Percentiles rank a stretch among this genome's conserved stretches.
Conservation (phyloP, 2,888 invertebrate species). For the Tridacna gigas region DNA sequence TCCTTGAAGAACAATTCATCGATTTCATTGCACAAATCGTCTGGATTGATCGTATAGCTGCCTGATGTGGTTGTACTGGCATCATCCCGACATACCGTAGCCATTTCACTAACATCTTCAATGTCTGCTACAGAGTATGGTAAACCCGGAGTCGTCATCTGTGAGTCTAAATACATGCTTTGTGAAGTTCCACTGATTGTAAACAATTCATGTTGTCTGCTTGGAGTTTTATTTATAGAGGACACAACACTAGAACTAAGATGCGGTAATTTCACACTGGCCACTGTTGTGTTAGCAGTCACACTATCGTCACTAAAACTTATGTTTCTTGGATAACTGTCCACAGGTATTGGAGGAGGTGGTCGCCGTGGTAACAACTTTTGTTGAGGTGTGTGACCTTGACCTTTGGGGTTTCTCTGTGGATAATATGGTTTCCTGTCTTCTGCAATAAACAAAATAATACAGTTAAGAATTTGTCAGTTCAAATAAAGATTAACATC, state of each 20-base stretch:
- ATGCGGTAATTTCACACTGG: conserved; percentile 44
- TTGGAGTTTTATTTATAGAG: conserved; percentile 55
- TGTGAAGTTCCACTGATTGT: conserved; percentile 58
- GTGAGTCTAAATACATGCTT: conserved; percentile 66
- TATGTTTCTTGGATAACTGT: conserved; percentile 73
- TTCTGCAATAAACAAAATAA: conserved; percentile 9
- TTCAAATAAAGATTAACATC: too few relatives aligned
- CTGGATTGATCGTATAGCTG: conserved; percentile 82
- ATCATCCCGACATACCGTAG: conserved; percentile 71
- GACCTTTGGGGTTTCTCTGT: background rate
- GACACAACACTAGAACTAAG: conserved; percentile 28
- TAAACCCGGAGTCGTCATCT: conserved; percentile 70
- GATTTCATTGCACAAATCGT: conserved; percentile 82
- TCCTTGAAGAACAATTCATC: conserved; percentile 83
- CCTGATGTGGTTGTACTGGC: conserved; percentile 81
- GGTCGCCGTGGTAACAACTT: conserved; percentile 56
- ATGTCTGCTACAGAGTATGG: conserved; percentile 77
- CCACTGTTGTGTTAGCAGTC: conserved; percentile 69
- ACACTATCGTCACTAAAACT: conserved; percentile 81
- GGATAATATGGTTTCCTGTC: conserved; percentile 21
- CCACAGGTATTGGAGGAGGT: conserved; percentile 48
- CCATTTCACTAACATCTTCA: conserved; percentile 72
- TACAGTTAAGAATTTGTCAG: background rate
- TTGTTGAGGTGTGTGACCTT: conserved; percentile 12
- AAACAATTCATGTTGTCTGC: conserved; percentile 58